Percentiles rank a stretch among this genome's conserved stretches.
These are phyloP conservation scores for Hydrozoanthus gracilis DNA, from an alignment of 92 coral and sea anemone genomes.

Conservation along the genomic window DNA sequence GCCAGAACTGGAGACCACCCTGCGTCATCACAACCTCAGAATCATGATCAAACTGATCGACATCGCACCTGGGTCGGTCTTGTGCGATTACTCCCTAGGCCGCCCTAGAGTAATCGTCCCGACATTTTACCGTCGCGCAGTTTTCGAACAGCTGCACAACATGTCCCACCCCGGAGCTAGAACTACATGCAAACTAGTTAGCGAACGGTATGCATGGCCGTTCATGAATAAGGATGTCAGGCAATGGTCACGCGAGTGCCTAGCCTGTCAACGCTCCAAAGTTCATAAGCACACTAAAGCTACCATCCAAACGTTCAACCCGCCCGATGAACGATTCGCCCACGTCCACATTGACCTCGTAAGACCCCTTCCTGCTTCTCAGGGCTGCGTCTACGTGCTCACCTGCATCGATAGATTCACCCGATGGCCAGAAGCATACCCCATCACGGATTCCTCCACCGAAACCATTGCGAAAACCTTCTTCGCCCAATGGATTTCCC, in stretches of 20 bases:
- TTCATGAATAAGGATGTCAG: constrained; percentile 27
- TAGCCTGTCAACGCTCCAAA: constrained; percentile 10
- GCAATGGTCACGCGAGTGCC: background rate
- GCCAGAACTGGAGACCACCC: no score
- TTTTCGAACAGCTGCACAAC: constrained; percentile 39
- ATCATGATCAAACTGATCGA: background rate
- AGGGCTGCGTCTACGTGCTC: constrained; percentile 55
- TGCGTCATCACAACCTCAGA: background rate
- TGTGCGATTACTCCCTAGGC: constrained; percentile 51
- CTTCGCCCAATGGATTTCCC: constrained; percentile 45
- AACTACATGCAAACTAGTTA: background rate
- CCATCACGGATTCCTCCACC: constrained; percentile 47
- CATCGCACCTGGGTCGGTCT: background rate
- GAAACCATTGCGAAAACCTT: constrained; percentile 45
- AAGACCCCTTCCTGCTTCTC: background rate
- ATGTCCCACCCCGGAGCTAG: constrained; percentile 50
- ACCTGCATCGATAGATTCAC: constrained; percentile 33
- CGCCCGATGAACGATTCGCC: constrained; percentile 12
- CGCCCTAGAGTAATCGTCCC: constrained; percentile 35
- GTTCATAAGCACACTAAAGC: background rate
- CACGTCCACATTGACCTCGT: background rate
- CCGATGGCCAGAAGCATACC: constrained; percentile 49
- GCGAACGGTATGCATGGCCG: background rate
- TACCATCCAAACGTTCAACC: background rate
- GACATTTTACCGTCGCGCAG: background rate